Conservation (phyloP, 1,140 invertebrate species). For the Zaprionus capensis region DNA sequence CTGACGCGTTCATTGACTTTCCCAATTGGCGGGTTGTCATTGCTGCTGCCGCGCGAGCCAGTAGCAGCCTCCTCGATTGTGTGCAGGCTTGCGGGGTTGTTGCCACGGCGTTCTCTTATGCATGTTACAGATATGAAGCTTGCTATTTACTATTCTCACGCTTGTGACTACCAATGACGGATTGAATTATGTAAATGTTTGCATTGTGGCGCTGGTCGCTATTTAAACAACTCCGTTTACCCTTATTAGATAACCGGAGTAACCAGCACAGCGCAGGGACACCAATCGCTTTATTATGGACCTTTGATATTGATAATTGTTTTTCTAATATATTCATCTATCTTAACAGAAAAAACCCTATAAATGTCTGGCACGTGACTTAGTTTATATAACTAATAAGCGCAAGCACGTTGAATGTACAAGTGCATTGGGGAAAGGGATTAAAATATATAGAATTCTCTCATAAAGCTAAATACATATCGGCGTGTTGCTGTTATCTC, state of each 20-base stretch:
- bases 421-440: conserved; percentile 11
- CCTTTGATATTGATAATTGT: conserved; percentile 76
- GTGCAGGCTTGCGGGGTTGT: conserved; percentile 12
- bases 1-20: conserved; percentile 64
- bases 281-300: conserved; percentile 58
- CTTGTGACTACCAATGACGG: conserved; percentile 84
- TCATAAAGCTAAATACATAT: conserved; percentile 1
- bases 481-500: conserved; percentile 1
- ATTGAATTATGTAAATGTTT: conserved; percentile 84
- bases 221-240: conserved; percentile 35
- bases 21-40: conserved; percentile 39
- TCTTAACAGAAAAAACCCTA: conserved; percentile 56
- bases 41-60: conserved; percentile 38
- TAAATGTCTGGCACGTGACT: conserved; percentile 64
- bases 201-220: conserved; percentile 60
- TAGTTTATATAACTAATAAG: conserved; percentile 69
- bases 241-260: conserved; percentile 79
- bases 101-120: conserved; percentile 34
- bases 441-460: conserved; percentile 13
- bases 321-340: conserved; percentile 78
- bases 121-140: conserved; percentile 44
- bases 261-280: conserved; percentile 32
- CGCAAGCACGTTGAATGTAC: conserved; percentile 9
- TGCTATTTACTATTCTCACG: conserved; percentile 84
- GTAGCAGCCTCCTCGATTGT: background rate